phyloP scores from a whole-genome alignment of 2,113 vertebrate species.

The Trichomycterus rosablanca region DNA sequence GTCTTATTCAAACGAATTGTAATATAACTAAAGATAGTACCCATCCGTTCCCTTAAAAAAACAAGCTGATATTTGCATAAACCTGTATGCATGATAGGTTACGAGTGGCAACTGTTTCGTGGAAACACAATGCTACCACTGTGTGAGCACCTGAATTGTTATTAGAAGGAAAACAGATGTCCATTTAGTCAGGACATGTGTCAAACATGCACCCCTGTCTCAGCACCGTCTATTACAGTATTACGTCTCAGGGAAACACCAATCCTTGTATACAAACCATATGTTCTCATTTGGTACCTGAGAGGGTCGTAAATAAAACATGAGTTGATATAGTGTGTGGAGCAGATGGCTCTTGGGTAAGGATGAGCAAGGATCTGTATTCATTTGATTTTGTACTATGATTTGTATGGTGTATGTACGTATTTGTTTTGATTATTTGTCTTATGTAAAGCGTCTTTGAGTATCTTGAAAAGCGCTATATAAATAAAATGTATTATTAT shows the following conservation, averaged over 20 bases:
- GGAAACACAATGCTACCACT: slow-evolving; percentile 17
- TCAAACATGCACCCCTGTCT: slow-evolving; percentile 11
- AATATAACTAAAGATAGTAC: too few species aligned
- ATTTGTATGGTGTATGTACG: too few species aligned
- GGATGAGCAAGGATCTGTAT: slow-evolving; percentile 2
- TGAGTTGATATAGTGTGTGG: slow-evolving; percentile 8
- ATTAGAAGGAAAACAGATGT: too few species aligned
- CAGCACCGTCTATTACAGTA: neutral
- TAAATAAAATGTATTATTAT: too few species aligned
- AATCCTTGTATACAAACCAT: slow-evolving; percentile 4
- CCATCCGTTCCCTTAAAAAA: neutral
- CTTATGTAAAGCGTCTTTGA: too few species aligned
- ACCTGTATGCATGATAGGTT: neutral
- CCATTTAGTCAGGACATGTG: neutral
- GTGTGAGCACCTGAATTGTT: neutral
- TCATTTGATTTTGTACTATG: too few species aligned
- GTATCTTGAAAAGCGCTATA: too few species aligned
- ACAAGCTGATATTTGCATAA: slow-evolving; percentile 28
- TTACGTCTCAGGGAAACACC: neutral
- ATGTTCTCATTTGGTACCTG: neutral
- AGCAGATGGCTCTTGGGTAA: slow-evolving; percentile 24
- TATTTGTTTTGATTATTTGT: too few species aligned
- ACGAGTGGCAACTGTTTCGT: neutral
- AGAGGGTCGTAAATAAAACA: slow-evolving; percentile 36
- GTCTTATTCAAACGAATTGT: neutral